Evolutionary conservation across 2,797 vertebrate species (phyloP).

Genomic region (Crax fasciolata): DNA sequence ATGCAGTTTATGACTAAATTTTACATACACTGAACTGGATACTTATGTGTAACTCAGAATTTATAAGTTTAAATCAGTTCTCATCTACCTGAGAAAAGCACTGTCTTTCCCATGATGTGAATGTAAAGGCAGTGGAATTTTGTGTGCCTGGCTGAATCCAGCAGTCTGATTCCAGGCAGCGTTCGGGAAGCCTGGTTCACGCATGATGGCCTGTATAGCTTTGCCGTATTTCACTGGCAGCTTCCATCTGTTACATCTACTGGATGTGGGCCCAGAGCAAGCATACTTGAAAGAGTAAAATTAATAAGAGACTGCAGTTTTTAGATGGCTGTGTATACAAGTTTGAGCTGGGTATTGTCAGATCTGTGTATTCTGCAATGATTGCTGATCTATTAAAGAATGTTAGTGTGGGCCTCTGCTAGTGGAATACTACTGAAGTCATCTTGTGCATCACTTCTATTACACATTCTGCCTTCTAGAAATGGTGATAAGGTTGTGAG

Average conservation of each 20-base stretch:
- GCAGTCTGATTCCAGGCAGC: neutral
- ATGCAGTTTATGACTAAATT: neutral
- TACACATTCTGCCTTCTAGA: neutral
- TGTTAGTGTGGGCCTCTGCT: neutral
- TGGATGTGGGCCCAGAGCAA: slow-evolving; percentile 42
- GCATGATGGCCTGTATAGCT: neutral
- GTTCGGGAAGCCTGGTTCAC: neutral
- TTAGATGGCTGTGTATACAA: slow-evolving; percentile 8
- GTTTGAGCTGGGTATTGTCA: neutral
- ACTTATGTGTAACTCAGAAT: neutral
- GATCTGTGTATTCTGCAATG: neutral
- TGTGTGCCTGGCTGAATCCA: neutral
- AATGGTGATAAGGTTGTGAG: neutral
- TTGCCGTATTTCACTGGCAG: slow-evolving; percentile 8
- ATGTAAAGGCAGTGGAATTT: neutral
- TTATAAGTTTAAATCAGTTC: neutral
- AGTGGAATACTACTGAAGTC: neutral
- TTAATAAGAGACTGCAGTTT: slow-evolving; percentile 20
- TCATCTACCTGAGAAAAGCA: neutral
- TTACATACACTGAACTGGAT: neutral
- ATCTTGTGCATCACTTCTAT: neutral
- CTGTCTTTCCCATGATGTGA: neutral
- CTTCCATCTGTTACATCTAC: slow-evolving; percentile 56
- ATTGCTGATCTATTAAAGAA: slow-evolving; percentile 12
- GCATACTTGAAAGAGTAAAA: slow-evolving; percentile 26